phyloP scores from a whole-genome alignment of 1,140 invertebrate genomes.

The Drosophila yakuba region DNA sequence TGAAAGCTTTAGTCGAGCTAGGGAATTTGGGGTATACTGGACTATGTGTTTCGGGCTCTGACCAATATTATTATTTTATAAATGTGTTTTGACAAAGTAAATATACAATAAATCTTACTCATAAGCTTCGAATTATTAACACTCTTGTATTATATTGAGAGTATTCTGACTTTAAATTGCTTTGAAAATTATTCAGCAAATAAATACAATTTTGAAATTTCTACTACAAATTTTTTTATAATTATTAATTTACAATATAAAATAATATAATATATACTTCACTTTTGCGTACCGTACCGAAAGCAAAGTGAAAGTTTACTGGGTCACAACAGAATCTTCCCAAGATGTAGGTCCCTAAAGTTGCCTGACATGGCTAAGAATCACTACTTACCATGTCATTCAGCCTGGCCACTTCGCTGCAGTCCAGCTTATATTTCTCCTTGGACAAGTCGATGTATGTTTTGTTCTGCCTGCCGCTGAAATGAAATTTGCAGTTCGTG shows the following conservation, averaged over 20 bases:
- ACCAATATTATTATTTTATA: not conserved
- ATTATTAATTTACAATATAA: too few species aligned
- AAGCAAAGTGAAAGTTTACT: not conserved
- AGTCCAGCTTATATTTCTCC: conserved; percentile 78
- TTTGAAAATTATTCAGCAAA: too few species aligned
- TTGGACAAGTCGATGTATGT: conserved; percentile 79
- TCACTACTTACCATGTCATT: conserved; percentile 68
- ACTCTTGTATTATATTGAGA: too few species aligned
- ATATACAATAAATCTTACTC: not conserved
- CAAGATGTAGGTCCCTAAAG: not conserved
- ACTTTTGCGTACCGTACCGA: too few species aligned
- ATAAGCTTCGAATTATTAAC: too few species aligned
- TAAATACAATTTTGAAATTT: too few species aligned
- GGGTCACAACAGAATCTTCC: not conserved
- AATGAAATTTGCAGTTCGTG: not conserved
- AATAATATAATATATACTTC: too few species aligned
- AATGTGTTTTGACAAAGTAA: not conserved
- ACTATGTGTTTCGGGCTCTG: not conserved
- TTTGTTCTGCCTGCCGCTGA: conserved; percentile 78
- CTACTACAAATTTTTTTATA: too few species aligned
- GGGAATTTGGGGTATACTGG: not conserved
- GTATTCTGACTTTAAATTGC: too few species aligned
- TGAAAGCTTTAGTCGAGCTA: not conserved
- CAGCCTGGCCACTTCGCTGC: conserved; percentile 64
- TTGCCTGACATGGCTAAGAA: not conserved